These are phyloP conservation scores for Phoeniculus purpureus DNA, from an alignment of 2,797 vertebrate genomes.

Conservation along the genomic window DNA sequence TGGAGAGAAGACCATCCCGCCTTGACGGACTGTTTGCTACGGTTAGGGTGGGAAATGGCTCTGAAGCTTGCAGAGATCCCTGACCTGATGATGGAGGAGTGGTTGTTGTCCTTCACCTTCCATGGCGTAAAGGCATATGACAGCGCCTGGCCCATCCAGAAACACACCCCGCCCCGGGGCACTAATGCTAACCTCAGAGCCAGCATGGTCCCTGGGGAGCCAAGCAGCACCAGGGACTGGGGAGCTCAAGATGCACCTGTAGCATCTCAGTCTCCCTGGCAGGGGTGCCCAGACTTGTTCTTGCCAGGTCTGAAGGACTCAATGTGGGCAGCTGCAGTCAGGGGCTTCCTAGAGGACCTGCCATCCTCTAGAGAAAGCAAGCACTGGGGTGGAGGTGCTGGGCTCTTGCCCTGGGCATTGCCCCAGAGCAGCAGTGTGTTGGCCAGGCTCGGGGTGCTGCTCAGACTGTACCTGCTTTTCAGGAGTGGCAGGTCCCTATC, in stretches of 20 bases:
- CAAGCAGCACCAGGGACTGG: background rate
- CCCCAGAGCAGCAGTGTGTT: background rate
- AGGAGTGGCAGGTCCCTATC: no score
- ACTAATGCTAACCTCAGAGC: background rate
- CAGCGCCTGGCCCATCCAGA: background rate
- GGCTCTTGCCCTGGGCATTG: background rate
- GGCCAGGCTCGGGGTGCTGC: background rate
- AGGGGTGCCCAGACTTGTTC: fast-evolving
- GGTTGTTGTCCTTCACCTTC: background rate
- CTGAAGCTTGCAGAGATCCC: background rate
- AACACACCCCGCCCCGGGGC: no score
- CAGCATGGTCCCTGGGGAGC: background rate
- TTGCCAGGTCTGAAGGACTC: background rate
- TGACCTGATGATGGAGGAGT: background rate
- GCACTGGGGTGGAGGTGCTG: fast-evolving
- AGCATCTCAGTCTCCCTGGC: background rate
- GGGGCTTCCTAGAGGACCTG: background rate
- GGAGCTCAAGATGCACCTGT: background rate
- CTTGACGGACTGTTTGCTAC: background rate
- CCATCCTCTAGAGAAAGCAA: background rate
- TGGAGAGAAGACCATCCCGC: background rate
- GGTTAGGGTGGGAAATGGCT: background rate
- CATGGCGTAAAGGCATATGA: fast-evolving
- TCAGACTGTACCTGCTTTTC: background rate
- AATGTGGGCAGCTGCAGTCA: fast-evolving